Evolutionary conservation across 2,113 vertebrate genomes (phyloP).

Genomic region (Oenanthe melanoleuca): DNA sequence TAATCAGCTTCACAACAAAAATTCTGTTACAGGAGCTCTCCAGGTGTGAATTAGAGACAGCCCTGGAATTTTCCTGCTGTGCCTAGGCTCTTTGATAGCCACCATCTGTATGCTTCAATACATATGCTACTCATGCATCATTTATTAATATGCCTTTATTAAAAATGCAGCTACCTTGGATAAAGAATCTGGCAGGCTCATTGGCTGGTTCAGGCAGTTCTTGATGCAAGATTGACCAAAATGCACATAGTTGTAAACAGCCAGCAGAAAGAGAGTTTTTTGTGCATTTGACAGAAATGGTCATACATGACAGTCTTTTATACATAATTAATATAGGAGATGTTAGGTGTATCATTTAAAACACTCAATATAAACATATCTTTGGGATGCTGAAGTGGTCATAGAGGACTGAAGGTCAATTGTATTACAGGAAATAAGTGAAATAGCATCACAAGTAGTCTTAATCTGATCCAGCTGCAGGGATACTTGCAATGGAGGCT

Average conservation of each 20-base stretch:
- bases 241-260: not conserved
- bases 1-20: not conserved
- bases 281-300: not conserved
- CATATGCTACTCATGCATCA: not conserved
- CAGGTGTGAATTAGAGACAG: not conserved
- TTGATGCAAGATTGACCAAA: not conserved
- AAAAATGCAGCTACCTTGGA: not conserved
- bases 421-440: not conserved
- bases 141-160: not conserved
- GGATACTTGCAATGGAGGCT: not conserved
- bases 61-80: not conserved
- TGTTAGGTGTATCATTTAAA: not conserved
- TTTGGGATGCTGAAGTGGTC: not conserved
- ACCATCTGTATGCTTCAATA: not conserved
- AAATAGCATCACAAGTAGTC: not conserved
- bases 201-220: not conserved
- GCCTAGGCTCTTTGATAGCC: not conserved
- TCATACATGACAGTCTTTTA: not conserved
- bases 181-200: not conserved
- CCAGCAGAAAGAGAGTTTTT: not conserved
- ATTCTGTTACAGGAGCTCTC: not conserved
- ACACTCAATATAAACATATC: not conserved
- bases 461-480: not conserved
- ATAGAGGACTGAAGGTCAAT: not conserved
- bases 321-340: not conserved